A percentile compares a stretch with the other conserved stretches of the same genome.
phyloP scores from a whole-genome alignment of 2,888 invertebrate species.

The Pristionchus mayeri region DNA sequence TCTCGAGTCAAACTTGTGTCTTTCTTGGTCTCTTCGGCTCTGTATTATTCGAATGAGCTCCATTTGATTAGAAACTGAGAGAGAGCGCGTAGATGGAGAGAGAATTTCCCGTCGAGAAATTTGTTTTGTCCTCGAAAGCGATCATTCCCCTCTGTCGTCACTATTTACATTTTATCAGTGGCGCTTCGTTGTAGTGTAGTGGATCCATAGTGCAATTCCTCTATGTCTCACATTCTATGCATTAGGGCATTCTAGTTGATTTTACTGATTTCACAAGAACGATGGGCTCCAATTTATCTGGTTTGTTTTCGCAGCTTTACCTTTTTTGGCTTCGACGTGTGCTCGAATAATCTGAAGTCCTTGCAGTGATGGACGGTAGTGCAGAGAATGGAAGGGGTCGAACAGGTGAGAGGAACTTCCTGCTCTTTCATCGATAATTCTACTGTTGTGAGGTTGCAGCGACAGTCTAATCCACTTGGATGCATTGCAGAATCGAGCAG shows the following conservation, averaged over 20 bases:
- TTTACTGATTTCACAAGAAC: neutral
- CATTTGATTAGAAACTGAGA: neutral
- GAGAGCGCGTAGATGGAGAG: neutral
- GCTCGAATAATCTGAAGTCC: no score
- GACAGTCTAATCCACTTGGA: no score
- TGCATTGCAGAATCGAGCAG: neutral
- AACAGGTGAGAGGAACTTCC: neutral
- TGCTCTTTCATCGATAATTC: neutral
- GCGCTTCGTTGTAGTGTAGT: conserved; percentile 12
- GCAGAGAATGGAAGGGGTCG: neutral
- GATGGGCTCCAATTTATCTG: conserved; percentile 22
- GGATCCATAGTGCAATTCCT: neutral
- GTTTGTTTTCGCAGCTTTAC: neutral
- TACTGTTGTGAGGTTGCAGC: no score
- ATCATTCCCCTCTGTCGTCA: neutral
- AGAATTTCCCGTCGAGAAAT: neutral
- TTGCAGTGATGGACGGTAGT: conserved; percentile 19
- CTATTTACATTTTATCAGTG: neutral
- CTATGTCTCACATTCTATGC: neutral
- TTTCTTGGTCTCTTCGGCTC: neutral
- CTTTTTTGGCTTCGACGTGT: neutral
- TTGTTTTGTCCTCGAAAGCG: neutral
- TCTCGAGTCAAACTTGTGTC: neutral
- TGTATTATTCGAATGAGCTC: neutral
- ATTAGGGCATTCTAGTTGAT: neutral